Evolutionary conservation across 2,113 vertebrate species (phyloP), one percentile per base, ranked within the genome.

Genomic region (Hoplias malabaricus): DNA sequence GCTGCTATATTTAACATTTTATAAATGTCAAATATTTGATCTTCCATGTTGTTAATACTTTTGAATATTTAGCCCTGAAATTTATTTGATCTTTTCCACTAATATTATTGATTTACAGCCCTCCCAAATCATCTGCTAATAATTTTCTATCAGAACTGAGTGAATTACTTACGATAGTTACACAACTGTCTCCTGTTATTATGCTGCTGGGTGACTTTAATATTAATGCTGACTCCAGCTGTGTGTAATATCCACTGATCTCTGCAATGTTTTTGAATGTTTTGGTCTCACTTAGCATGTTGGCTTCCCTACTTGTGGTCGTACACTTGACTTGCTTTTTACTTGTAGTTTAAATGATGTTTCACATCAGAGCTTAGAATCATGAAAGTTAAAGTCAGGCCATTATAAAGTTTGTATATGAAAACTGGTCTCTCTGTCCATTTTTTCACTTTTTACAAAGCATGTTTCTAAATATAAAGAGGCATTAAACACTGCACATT

Each of bases 61-160:
- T 8, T 69, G 66, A 48, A 69, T 69, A 69, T 29, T 33, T 69
- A 7, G 43, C 67, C 34, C 19, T 69, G 42, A 69, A 69, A 6
- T 14, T 53, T 50, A 2, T 33, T 16, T 27, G 23, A 2, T 8
- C 40, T 33, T 19, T n/a, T 29, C 4, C 33, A 8, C 29, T 34
- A 4, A 12, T 33, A 9, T 6, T 50, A 8, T 33, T 69, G 53
- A 69, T 69, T 14, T 69, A 50, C 21, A 25, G 14, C 19, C 40
- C 66, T 8, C 23, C 66, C 10, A 69, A 69, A 69, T 50, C 67
- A 31, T 13, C 43, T 50, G 13, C 29, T 6, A 53, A 48, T 16
- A 13, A 68, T 21, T 68, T 68, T 46, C 10, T 68, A 16, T 69
- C 66, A 13, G 66, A 69, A 19, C 16, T 69, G 66, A 69, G 31